Evolutionary conservation across 53 echinoderm and acorn worm genomes (phyloP).

Genomic region (Holothuria leucospilota): DNA sequence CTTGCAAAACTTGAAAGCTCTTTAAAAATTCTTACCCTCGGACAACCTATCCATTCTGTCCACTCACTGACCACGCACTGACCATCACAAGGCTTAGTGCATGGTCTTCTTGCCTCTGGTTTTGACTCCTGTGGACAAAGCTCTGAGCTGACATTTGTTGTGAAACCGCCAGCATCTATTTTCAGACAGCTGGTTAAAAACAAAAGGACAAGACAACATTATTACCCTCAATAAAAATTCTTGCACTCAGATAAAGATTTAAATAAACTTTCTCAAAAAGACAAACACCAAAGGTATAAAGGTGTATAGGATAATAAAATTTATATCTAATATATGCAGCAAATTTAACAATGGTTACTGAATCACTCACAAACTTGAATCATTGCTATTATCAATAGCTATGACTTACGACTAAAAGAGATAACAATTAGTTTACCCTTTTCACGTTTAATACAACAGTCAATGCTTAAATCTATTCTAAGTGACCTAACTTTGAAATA

Average conservation of each 20-base stretch:
- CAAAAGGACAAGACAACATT: not conserved
- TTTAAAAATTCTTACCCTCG: conserved; percentile 63
- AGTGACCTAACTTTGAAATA: too few species aligned
- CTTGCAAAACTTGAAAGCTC: too few species aligned
- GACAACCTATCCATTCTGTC: conserved; percentile 85
- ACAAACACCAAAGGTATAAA: too few species aligned
- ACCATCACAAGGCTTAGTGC: conserved; percentile 81
- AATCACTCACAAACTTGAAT: too few species aligned
- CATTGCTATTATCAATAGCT: too few species aligned
- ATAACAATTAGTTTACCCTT: too few species aligned
- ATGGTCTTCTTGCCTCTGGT: conserved; percentile 54
- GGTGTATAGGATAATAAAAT: too few species aligned
- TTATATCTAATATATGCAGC: not conserved
- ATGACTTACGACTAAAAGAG: too few species aligned
- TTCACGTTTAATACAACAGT: too few species aligned
- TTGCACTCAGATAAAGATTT: not conserved
- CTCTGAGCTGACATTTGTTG: conserved; percentile 53
- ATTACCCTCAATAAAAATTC: not conserved
- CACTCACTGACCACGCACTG: conserved; percentile 90
- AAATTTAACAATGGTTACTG: not conserved
- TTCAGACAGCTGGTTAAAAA: conserved; percentile 29
- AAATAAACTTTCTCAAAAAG: not conserved
- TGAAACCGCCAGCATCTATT: conserved; percentile 45
- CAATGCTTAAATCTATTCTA: too few species aligned
- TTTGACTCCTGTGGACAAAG: conserved; percentile 49